These are phyloP conservation scores for Battus philenor DNA, from an alignment of 1,140 invertebrate genomes.

Conservation along the genomic window DNA sequence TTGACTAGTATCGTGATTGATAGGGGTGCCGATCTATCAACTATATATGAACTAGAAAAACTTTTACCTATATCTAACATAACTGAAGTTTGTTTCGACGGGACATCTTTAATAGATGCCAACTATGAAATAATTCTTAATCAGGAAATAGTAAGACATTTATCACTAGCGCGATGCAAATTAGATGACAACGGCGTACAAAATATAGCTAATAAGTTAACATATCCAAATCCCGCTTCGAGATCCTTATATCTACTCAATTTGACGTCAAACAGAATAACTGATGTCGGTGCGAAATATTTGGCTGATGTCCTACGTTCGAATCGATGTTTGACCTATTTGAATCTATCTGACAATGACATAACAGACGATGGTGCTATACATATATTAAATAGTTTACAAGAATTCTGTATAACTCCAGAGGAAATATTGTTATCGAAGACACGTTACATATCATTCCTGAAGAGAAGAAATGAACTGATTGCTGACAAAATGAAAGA, in stretches of 20 bases:
- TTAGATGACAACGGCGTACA: constrained; percentile 39
- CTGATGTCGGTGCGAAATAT: constrained; percentile 36
- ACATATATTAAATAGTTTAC: constrained; percentile 30
- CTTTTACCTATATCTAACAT: constrained; percentile 32
- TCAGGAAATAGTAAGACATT: constrained; percentile 16
- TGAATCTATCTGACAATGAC: constrained; percentile 47
- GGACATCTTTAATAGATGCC: constrained; percentile 29
- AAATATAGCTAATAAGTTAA: constrained; percentile 29
- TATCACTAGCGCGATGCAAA: constrained; percentile 44
- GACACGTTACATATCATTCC: constrained; percentile 30
- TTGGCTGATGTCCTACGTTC: constrained; percentile 37
- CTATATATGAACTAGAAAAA: constrained; percentile 39
- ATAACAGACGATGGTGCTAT: constrained; percentile 42
- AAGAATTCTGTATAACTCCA: constrained; percentile 30
- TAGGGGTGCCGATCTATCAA: constrained; percentile 27
- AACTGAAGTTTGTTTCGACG: constrained; percentile 43
- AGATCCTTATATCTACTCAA: constrained; percentile 38
- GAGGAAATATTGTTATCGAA: constrained; percentile 31
- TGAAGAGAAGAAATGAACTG: constrained; percentile 33
- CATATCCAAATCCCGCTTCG: constrained; percentile 34
- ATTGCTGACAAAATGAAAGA: constrained; percentile 28
- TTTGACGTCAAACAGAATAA: constrained; percentile 50
- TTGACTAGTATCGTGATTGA: constrained; percentile 35
- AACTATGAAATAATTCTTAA: constrained; percentile 45
- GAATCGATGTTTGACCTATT: constrained; percentile 41